These are phyloP conservation scores for Xiphorhynchus erythropygius DNA, from an alignment of 2,797 vertebrate species.

Conservation along the genomic window DNA sequence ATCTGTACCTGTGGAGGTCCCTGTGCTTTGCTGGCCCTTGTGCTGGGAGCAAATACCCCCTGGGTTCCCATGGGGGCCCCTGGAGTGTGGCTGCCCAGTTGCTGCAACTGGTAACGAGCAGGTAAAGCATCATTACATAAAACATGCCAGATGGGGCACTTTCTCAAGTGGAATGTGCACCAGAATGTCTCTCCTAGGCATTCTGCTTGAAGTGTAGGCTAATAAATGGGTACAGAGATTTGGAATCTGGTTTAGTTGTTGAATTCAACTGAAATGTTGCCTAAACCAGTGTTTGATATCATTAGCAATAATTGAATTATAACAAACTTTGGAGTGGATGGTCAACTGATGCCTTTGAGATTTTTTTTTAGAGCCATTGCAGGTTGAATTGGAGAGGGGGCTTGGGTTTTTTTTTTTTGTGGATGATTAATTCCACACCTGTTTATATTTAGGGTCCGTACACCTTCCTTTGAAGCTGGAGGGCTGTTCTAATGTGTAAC, in stretches of 20 bases:
- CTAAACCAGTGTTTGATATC: neutral
- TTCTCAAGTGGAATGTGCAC: neutral
- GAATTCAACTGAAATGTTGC: neutral
- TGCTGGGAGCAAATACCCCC: neutral
- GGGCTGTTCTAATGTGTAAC: neutral
- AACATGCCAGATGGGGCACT: neutral
- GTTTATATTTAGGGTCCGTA: neutral
- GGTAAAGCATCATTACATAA: neutral
- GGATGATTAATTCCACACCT: neutral
- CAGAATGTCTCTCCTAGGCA: neutral
- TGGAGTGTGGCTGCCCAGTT: no score
- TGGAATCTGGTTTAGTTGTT: neutral
- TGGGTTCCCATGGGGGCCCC: neutral
- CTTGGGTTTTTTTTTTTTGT: neutral
- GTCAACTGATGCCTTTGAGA: neutral
- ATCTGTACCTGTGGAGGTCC: neutral
- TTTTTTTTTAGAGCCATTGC: neutral
- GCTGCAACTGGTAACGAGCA: no score
- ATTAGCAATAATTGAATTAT: neutral
- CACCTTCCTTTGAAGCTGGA: neutral
- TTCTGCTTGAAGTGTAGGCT: neutral
- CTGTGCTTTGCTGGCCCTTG: rapidly evolving
- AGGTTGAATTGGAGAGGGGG: neutral
- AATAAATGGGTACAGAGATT: neutral
- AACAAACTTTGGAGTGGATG: neutral